Percentiles rank a stretch among this genome's conserved stretches.
Conservation (phyloP, 2,797 vertebrate species). For the Rallus crepitans region DNA sequence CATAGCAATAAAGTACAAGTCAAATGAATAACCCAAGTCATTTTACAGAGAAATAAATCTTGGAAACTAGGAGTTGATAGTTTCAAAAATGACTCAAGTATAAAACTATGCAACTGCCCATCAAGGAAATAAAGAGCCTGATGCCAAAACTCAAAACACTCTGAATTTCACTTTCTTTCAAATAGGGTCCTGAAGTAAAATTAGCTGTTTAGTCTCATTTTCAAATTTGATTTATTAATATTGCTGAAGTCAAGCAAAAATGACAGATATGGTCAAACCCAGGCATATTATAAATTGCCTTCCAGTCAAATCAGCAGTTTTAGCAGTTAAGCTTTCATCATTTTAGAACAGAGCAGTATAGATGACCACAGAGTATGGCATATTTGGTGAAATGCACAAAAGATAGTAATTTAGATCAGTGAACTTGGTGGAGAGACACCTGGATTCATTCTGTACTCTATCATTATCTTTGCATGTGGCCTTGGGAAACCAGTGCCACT, state of each 20-base stretch:
- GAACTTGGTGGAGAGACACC: not conserved
- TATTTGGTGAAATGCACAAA: not conserved
- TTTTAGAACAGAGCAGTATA: not conserved
- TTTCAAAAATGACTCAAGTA: not conserved
- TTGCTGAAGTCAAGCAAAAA: not conserved
- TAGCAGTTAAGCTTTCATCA: not conserved
- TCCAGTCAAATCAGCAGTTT: not conserved
- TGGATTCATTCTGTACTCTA: not conserved
- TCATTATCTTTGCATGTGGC: not conserved
- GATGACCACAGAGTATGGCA: not conserved
- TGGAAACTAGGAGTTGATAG: not conserved
- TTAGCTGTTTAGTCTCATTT: conserved; percentile 20
- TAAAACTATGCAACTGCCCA: not conserved
- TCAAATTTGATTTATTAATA: conserved; percentile 21
- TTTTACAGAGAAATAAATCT: conserved; percentile 39
- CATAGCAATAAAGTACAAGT: not conserved
- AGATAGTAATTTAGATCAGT: not conserved
- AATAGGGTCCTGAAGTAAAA: not conserved
- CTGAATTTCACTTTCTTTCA: not conserved
- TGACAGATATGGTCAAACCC: not conserved
- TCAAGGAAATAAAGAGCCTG: not conserved
- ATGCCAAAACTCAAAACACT: not conserved
- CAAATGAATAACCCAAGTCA: not conserved
- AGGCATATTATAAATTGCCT: not conserved
- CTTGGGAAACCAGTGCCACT: not conserved